These are phyloP conservation scores for Ophthalmolycus amberensis DNA, from an alignment of 2,113 vertebrate species.

Conservation along the genomic window DNA sequence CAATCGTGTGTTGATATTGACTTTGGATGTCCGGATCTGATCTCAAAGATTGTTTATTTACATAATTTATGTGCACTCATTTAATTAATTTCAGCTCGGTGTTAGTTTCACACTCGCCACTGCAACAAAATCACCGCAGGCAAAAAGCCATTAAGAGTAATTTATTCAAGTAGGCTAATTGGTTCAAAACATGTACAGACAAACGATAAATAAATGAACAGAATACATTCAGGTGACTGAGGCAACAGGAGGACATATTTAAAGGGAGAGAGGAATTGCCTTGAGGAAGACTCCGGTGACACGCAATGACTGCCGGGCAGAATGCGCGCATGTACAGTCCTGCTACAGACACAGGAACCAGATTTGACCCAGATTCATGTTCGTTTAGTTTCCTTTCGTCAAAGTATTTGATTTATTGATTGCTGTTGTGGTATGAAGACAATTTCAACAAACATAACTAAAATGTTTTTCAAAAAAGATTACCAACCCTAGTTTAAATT, in stretches of 20 bases:
- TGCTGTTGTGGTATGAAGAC: neutral
- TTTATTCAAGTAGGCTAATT: neutral
- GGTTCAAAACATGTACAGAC: neutral
- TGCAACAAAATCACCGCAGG: neutral
- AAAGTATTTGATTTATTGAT: neutral
- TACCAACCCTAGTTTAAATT: neutral
- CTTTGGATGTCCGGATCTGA: neutral
- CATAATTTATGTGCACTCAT: neutral
- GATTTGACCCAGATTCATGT: neutral
- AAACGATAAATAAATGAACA: neutral
- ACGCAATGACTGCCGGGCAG: too few species aligned
- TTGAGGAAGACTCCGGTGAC: too few species aligned
- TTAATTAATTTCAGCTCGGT: neutral
- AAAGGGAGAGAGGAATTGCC: neutral
- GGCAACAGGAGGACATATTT: neutral
- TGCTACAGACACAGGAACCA: neutral
- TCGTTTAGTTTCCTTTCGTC: neutral
- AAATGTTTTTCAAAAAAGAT: neutral
- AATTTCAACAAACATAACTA: neutral
- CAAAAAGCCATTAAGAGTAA: neutral
- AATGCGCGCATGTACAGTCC: neutral
- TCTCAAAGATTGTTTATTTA: neutral
- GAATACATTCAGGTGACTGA: neutral
- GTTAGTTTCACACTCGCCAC: neutral
- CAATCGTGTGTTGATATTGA: neutral